Conservation (phyloP, 2,888 invertebrate genomes). For the Lasioglossum pauxillum region DNA sequence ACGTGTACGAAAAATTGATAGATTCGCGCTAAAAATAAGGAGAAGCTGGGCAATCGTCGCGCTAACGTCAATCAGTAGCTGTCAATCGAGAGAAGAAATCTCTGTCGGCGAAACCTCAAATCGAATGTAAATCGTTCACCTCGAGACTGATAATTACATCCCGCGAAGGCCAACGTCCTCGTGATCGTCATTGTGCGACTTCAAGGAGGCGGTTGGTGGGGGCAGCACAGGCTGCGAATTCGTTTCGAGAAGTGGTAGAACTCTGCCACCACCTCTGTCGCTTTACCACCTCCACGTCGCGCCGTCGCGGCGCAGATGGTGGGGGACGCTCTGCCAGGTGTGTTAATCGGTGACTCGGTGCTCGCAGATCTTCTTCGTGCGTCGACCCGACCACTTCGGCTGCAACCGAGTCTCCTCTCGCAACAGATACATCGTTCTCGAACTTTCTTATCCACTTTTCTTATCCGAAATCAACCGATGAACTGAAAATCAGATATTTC, state of each 20-base stretch:
- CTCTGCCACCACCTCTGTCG: conserved; percentile 52
- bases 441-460: neutral
- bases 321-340: conserved; percentile 70
- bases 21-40: neutral
- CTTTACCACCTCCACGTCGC: conserved; percentile 63
- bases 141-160: conserved; percentile 58
- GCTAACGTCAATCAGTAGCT: neutral
- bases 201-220: conserved; percentile 51
- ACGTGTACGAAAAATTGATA: neutral
- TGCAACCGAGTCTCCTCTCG: neutral
- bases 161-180: conserved; percentile 68
- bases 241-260: conserved; percentile 64
- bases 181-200: conserved; percentile 59
- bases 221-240: conserved; percentile 57
- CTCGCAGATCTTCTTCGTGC: conserved; percentile 76
- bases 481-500: neutral
- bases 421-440: neutral
- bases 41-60: neutral
- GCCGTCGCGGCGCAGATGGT: neutral
- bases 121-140: conserved; percentile 54
- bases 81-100: conserved; percentile 3
- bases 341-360: conserved; percentile 65
- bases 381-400: conserved; percentile 66
- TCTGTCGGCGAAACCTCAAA: conserved; percentile 36
- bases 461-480: neutral